Evolutionary conservation across 1,140 invertebrate genomes (phyloP), one percentile per base, ranked within the genome.

Genomic region (Euborellia annulipes): DNA sequence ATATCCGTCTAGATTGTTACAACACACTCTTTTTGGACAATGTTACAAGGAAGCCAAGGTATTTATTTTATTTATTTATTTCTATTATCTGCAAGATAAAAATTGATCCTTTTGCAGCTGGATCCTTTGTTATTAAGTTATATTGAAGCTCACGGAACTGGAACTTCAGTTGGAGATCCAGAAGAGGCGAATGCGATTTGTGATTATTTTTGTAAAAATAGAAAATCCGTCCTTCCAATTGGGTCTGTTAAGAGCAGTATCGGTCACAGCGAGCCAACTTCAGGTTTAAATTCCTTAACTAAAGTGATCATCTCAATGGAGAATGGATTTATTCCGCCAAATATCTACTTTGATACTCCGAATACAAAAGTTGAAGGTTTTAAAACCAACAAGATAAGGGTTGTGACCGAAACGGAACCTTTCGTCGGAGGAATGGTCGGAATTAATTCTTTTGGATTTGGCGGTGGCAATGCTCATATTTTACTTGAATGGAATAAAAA

Each of bases 161-260:
- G 45, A 8, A 46, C 55, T n/a, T 6, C 65, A 51, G 78, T 82
- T 1, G 82, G 82, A 19, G 93, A 95, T 64, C 80, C 82, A 48
- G 86, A 93, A 62, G 92, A 97, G 66, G 60, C 88, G 1, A 73
- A 72, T 47, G 66, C 70, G 11, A 67, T 80, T 19, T 62, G 65
- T 32, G 60, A 69, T 50, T 65, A 77, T 7, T 70, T 94, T 55
- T 76, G 73, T 52, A 55, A 57, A 38, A 55, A 59, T 21, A 46
- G 60, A 54, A 57, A 49, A 58, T 63, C 20, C 1, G 84, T 90
- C 0, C 65, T 97, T 0, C 61, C 72, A 22, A 82, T 96, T 51
- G 91, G 92, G 3, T 88, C 90, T 0, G 71, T 92, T 1, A 97
- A 97, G 59, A 90, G 89, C 0, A 95, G 94, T 62, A 72, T 94